Evolutionary conservation across 1,140 invertebrate genomes (phyloP).

Genomic region (Aphelenchoides avenae): DNA sequence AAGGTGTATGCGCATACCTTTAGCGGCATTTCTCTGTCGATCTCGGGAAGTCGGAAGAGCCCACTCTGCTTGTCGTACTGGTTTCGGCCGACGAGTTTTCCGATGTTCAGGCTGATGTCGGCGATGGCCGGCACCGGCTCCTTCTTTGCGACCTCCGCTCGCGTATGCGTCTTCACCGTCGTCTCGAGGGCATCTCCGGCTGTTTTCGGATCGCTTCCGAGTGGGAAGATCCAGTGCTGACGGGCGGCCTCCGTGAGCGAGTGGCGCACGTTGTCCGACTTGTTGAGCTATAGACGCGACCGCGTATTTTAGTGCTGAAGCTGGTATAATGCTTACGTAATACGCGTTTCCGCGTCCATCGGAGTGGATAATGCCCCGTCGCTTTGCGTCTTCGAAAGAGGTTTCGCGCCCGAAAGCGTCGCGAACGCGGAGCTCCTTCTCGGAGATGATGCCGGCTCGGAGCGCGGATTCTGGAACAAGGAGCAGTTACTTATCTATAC

Average conservation of each 20-base stretch:
- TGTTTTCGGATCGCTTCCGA: constrained; percentile 56
- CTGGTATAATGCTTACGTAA: too few species aligned
- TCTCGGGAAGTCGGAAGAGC: constrained; percentile 33
- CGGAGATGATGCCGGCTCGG: too few species aligned
- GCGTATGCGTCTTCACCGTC: constrained; percentile 52
- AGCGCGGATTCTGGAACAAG: too few species aligned
- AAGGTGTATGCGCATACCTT: too few species aligned
- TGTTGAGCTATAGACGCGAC: constrained; percentile 70
- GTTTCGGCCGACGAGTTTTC: constrained; percentile 20
- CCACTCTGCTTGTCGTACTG: constrained; percentile 28
- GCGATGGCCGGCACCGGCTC: constrained; percentile 23
- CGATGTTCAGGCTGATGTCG: constrained; percentile 25
- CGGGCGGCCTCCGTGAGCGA: constrained; percentile 66
- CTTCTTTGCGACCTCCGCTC: constrained; percentile 31
- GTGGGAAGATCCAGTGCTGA: constrained; percentile 55
- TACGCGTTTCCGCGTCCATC: too few species aligned
- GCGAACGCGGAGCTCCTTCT: too few species aligned
- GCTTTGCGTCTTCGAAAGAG: too few species aligned
- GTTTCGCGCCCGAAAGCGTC: too few species aligned
- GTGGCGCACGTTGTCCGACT: constrained; percentile 69
- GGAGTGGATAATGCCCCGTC: too few species aligned
- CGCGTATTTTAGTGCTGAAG: constrained; percentile 70
- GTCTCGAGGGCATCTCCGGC: constrained; percentile 71
- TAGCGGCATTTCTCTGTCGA: constrained; percentile 34
- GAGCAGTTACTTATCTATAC: too few species aligned